A percentile compares a stretch with the other conserved stretches of the same genome.
Evolutionary conservation across 1,140 invertebrate species (phyloP).

Genomic region (Eulimnadia texana): DNA sequence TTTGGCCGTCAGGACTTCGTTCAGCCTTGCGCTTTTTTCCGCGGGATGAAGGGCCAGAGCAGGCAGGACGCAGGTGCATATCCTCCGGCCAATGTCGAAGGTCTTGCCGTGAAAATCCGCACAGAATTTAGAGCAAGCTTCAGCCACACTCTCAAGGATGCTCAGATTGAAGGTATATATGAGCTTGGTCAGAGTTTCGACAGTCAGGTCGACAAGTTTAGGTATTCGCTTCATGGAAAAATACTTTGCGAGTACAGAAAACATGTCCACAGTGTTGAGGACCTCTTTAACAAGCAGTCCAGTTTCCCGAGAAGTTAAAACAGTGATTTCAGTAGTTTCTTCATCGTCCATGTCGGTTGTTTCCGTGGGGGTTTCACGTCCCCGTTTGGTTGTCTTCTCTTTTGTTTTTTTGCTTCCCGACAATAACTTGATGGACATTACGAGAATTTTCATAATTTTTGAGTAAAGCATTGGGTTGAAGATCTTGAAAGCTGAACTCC

Average conservation of each 20-base stretch:
- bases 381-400: not conserved
- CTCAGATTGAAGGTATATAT: conserved; percentile 21
- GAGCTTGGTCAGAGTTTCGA: conserved; percentile 33
- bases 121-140: conserved; percentile 33
- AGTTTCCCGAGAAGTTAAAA: conserved; percentile 18
- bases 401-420: conserved; percentile 12
- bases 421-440: conserved; percentile 18
- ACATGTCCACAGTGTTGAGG: conserved; percentile 32
- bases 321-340: not conserved
- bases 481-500: conserved; percentile 39
- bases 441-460: conserved; percentile 34
- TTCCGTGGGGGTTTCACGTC: not conserved
- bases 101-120: conserved; percentile 33
- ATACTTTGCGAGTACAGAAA: conserved; percentile 33
- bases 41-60: conserved; percentile 29
- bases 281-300: conserved; percentile 27
- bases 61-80: conserved; percentile 35
- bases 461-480: conserved; percentile 41
- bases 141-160: conserved; percentile 23
- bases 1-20: conserved; percentile 29
- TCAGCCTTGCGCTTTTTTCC: conserved; percentile 29
- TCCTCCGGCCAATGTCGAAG: conserved; percentile 30
- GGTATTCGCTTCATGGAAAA: conserved; percentile 35
- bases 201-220: conserved; percentile 31
- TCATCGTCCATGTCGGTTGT: conserved; percentile 7